Conservation (phyloP, 2,113 vertebrate species). For the Heterotis niloticus region DNA sequence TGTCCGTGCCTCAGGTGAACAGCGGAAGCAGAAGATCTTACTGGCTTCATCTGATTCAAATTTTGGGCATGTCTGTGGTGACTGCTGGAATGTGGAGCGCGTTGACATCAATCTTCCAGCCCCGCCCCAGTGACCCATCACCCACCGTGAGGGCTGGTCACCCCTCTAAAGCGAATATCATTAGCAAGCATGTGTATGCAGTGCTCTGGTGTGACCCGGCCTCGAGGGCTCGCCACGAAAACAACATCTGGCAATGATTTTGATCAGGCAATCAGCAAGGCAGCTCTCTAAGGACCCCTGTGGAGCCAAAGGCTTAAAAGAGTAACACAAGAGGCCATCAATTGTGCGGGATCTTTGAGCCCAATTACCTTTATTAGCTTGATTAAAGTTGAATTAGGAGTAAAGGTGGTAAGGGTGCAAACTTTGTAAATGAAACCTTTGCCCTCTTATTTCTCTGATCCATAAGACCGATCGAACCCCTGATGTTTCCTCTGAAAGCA, state of each 20-base stretch:
- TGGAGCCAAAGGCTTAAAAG: slow-evolving; percentile 34
- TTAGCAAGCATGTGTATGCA: slow-evolving; percentile 28
- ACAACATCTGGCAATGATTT: slow-evolving; percentile 44
- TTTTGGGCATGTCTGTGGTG: background rate
- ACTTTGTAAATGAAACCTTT: slow-evolving; percentile 42
- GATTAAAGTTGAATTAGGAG: slow-evolving; percentile 64
- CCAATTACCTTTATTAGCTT: slow-evolving; percentile 64
- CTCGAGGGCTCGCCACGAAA: slow-evolving; percentile 19
- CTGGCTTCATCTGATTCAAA: background rate
- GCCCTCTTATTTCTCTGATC: slow-evolving; percentile 57
- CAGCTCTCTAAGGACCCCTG: slow-evolving; percentile 23
- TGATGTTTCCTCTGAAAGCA: slow-evolving; percentile 6
- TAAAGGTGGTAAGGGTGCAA: slow-evolving; percentile 35
- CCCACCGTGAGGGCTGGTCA: background rate
- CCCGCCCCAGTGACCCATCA: background rate
- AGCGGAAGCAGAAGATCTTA: background rate
- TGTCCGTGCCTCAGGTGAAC: background rate
- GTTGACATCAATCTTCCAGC: slow-evolving; percentile 11
- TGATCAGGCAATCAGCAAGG: slow-evolving; percentile 24
- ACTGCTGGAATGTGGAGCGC: background rate
- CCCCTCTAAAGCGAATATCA: slow-evolving; percentile 9
- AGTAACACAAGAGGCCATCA: slow-evolving; percentile 45
- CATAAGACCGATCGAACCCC: slow-evolving; percentile 45
- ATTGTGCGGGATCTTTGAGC: slow-evolving; percentile 35
- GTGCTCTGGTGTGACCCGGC: slow-evolving; percentile 24